Evolutionary conservation across 2,113 vertebrate genomes (phyloP), one percentile per base, ranked within the genome.

Genomic region (Bothrops jararaca): DNA sequence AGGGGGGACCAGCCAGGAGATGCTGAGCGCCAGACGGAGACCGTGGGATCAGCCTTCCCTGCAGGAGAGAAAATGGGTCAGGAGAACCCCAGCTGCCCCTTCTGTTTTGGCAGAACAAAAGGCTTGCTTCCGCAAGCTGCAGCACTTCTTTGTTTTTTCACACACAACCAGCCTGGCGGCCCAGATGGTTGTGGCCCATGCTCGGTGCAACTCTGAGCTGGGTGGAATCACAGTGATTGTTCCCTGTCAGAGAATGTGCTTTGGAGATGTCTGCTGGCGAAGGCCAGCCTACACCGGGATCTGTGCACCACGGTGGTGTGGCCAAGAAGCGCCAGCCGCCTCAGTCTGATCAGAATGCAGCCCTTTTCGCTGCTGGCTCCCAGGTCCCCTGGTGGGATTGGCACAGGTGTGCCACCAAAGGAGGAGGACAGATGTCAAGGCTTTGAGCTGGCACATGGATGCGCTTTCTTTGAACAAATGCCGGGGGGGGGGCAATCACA

Each of bases 151-250:
- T 91, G 93, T 89, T 85, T 88, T 39, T 69, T 89, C 39, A n/a
- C n/a, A n/a, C 15, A 12, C 5, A 39, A 86, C 86, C 80, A 12
- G 60, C 13, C 13, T 74, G 74, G 90, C n/a, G 29, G 93, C 98
- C 98, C 98, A 96, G 95, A 96, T 91, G 90, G 92, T 92, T 96
- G 95, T 96, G 97, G 97, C 95, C 97, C 98, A 98, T 98, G 98
- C 98, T 98, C 98, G 97, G 97, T 97, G 88, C 90, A 92, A 91
- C 89, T 86, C 95, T 90, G 88, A 89, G 94, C 95, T 89, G 93
- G 26, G 64, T 4, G 26, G 26, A n/a, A n/a, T n/a, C n/a, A n/a
- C n/a, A n/a, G 97, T 98, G 98, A 98, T 42, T 12, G 53, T 45
- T 50, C 69, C 9, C 53, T 23, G 88, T 45, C 42, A 18, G 24